These are phyloP conservation scores for Leptogaster cylindrica DNA, from an alignment of 2,888 invertebrate species.

Conservation along the genomic window DNA sequence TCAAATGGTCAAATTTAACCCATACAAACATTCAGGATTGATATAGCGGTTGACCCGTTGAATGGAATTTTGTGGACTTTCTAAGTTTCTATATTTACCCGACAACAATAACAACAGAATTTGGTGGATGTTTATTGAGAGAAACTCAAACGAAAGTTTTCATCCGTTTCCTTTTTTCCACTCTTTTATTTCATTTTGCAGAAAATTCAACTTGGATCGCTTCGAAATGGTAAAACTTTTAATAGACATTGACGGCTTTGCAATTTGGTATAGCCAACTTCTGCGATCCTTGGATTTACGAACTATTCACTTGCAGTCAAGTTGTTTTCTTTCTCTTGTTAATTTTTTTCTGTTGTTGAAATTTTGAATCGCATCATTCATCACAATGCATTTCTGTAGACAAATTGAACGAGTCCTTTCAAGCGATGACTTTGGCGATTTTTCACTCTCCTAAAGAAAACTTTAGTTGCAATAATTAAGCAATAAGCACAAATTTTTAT, in stretches of 20 bases:
- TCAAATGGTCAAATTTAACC: slow-evolving; percentile 9
- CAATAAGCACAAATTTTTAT: too few species aligned
- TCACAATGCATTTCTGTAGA: too few species aligned
- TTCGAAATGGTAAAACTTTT: slow-evolving; percentile 20
- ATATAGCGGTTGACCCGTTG: slow-evolving; percentile 33
- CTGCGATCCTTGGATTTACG: background rate
- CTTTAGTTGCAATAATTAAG: too few species aligned
- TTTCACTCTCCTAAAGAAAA: too few species aligned
- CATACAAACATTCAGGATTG: slow-evolving; percentile 31
- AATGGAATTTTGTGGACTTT: slow-evolving; percentile 33
- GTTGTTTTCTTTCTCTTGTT: too few species aligned
- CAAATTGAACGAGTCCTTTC: too few species aligned
- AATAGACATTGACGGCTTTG: background rate
- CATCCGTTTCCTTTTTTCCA: background rate
- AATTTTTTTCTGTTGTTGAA: too few species aligned
- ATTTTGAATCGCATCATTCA: too few species aligned
- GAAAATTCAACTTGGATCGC: slow-evolving; percentile 4
- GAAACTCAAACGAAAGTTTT: slow-evolving; percentile 17
- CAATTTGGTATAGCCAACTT: too few species aligned
- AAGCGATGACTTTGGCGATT: too few species aligned
- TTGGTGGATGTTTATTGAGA: slow-evolving; percentile 24
- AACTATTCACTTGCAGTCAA: too few species aligned
- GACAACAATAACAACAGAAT: slow-evolving; percentile 27
- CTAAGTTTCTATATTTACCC: slow-evolving; percentile 32
- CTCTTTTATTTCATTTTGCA: too few species aligned